These are phyloP conservation scores for Acipenser ruthenus DNA, from an alignment of 2,797 vertebrate genomes.

Conservation along the genomic window DNA sequence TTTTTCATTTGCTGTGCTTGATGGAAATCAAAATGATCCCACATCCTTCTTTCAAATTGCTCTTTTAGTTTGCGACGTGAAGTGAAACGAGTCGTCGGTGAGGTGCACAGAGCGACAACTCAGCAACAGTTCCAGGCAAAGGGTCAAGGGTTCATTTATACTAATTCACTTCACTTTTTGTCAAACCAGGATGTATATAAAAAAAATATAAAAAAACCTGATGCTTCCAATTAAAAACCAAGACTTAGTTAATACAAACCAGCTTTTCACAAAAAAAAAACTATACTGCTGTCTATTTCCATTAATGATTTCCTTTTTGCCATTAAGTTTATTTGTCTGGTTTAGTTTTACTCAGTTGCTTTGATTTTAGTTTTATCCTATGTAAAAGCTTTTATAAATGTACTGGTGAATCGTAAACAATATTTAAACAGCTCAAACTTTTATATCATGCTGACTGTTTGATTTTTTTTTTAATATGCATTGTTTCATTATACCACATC, in stretches of 20 bases:
- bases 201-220: background rate
- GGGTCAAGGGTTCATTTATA: conserved; percentile 6
- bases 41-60: background rate
- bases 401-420: no score
- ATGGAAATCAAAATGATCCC: no score
- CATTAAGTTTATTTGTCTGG: background rate
- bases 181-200: conserved; percentile 2
- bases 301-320: background rate
- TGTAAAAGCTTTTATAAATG: no score
- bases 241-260: conserved; percentile 3
- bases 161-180: conserved; percentile 8
- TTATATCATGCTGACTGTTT: no score
- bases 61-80: background rate
- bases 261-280: conserved; percentile 5
- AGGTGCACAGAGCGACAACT: background rate
- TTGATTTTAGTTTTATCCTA: no score
- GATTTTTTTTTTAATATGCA: no score
- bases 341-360: background rate
- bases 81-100: background rate
- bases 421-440: no score
- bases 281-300: background rate
- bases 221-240: conserved; percentile 3
- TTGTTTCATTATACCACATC: background rate
- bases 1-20: background rate
- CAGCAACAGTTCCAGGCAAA: background rate